Evolutionary conservation across 2,113 vertebrate species (phyloP), one percentile per base, ranked within the genome.

Genomic region (Urocynchramus pylzowi): DNA sequence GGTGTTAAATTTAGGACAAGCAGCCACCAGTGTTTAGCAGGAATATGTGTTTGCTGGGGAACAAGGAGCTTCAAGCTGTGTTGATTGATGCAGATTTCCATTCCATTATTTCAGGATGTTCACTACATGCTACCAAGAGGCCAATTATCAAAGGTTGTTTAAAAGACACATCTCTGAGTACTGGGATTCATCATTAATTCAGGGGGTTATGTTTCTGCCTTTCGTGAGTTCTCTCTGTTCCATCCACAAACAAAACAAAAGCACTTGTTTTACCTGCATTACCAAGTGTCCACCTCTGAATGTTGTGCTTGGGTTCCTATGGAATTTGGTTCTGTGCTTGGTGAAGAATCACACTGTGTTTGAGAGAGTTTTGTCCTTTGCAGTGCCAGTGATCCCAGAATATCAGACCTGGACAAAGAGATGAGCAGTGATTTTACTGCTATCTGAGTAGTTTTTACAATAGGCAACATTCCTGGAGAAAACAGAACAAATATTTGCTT

Each of bases 111-210:
- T 96, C 92, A 81, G 86, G 88, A 84, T 84, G 88, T 69, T 91
- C 86, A 50, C 88, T 93, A 92, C 88, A 95, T 75, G 79, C 49
- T 93, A 93, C 56, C 68, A 12, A 93, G 95, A 94, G 90, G 88
- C 92, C 90, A 96, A 87, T 96, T 96, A 96, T 90, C 83, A 96
- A 94, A 96, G 92, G 80, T 84, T 95, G 90, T 94, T 96, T 96
- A 95, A 97, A 97, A 96, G 95, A 91, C 96, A 86, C 87, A 67
- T 96, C 82, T 94, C 82, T 93, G 50, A 95, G 85, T 93, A 59
- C 79, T 64, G 60, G 80, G 83, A 93, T 93, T 84, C 86, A 90
- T 95, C 61, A 92, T 93, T 96, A 90, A 96, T 96, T 96, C 86
- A 84, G 30, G 33, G 85, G 41, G 39, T 84, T 93, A 90, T 64